Base-by-base conservation (phyloP, 2,888 invertebrate genomes). In the Blastobasis lacticolella region DNA sequence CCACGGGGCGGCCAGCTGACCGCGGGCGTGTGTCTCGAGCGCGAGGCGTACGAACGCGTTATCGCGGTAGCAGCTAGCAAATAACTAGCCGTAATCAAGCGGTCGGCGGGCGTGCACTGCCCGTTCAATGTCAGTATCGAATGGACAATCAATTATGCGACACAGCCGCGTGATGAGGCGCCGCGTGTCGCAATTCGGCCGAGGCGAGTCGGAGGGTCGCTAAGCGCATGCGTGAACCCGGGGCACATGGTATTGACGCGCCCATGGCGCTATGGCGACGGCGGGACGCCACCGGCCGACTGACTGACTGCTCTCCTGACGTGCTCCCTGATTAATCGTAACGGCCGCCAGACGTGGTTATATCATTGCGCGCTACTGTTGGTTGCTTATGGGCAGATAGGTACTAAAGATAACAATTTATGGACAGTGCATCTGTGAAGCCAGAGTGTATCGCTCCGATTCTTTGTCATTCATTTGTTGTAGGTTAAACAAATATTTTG, bases 51-150 rank as follows among this genome's bases (percentile, higher is more conserved):
- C 66, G 71, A 70, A 66, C 78, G 78, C 75, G 76, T 76, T 75
- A 70, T 67, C 78, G 71, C 75, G 66, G 63, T 77, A 74, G 73
- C 73, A 57, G 80, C 74, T 71, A 69, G 79, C 73, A 74, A 81
- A 80, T 82, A 80, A 86, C 86, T 83, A 78, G 75, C 73, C 66
- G 64, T 69, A 75, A 78, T 75, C 72, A 72, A 75, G 72, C 73
- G 73, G 73, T 69, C 78, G 75, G 60, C 73, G 73, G 78, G 61
- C 71, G 75, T 64, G 71, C 76, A 76, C 73, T 62, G 68, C 62
- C 64, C 73, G 72, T 76, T 81, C 87, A 88, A 87, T 88, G 86
- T 86, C 87, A 85, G 81, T 81, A 86, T 80, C 75, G 84, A 79
- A 75, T 78, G 82, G 78, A 75, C 83, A 78, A 86, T 84, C 78